These are phyloP conservation scores for Camponotus floridanus DNA, from an alignment of 1,140 invertebrate species.

Conservation along the genomic window DNA sequence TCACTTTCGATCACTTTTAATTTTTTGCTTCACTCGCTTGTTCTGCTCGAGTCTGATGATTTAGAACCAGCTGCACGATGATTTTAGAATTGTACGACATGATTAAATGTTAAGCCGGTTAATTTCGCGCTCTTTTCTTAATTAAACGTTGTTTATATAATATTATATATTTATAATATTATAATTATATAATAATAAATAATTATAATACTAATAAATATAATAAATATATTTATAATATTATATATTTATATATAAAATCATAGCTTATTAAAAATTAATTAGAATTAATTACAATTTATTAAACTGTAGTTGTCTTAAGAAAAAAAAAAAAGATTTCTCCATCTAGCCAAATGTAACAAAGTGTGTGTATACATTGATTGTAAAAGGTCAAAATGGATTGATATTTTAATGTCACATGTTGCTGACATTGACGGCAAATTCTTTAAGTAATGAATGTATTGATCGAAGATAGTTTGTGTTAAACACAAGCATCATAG, in stretches of 20 bases:
- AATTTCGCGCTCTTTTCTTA: no score
- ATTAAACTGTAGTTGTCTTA: background rate
- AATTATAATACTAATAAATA: no score
- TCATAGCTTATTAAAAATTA: no score
- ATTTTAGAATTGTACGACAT: background rate
- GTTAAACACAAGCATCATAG: background rate
- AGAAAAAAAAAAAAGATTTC: background rate
- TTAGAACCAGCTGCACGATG: background rate
- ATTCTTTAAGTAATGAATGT: background rate
- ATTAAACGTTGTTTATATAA: no score
- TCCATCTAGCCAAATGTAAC: background rate
- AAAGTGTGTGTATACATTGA: background rate
- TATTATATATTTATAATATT: no score
- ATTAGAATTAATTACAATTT: background rate
- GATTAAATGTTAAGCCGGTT: no score
- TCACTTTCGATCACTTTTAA: background rate
- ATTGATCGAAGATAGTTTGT: background rate
- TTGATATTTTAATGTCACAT: background rate
- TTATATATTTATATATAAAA: no score
- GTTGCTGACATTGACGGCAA: slow-evolving; percentile 23
- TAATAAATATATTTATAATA: no score
- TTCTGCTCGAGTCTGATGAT: background rate
- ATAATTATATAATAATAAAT: no score
- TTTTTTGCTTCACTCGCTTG: slow-evolving; percentile 5
- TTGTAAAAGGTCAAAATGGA: background rate